Evolutionary conservation across 2,888 invertebrate species (phyloP).

Genomic region (Choreutis nemorana): DNA sequence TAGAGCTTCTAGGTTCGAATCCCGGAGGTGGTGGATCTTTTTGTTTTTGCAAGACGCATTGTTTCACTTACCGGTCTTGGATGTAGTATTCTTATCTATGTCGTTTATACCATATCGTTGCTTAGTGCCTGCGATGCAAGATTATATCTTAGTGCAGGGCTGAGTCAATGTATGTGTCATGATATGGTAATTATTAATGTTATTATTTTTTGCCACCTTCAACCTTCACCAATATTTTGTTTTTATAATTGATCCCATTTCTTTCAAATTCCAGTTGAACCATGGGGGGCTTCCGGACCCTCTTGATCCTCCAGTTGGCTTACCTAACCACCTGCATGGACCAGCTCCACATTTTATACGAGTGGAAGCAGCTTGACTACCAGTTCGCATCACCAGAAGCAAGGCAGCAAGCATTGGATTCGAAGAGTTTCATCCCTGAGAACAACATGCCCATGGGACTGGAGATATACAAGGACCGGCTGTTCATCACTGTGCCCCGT

Average conservation of each 20-base stretch:
- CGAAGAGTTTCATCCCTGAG: slow-evolving; percentile 70
- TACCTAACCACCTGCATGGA: slow-evolving; percentile 62
- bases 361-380: slow-evolving; percentile 79
- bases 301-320: slow-evolving; percentile 39
- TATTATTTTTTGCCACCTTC: too few relatives aligned
- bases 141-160: too few relatives aligned
- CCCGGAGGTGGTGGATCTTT: too few relatives aligned
- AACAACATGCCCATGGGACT: slow-evolving; percentile 79
- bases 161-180: too few relatives aligned
- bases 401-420: slow-evolving; percentile 66
- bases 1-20: too few relatives aligned
- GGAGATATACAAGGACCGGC: slow-evolving; percentile 72
- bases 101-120: too few relatives aligned
- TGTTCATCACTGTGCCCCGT: slow-evolving; percentile 78
- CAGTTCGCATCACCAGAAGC: slow-evolving; percentile 66
- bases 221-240: too few relatives aligned
- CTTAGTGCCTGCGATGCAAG: too few relatives aligned
- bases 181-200: too few relatives aligned
- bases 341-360: slow-evolving; percentile 72
- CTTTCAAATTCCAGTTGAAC: slow-evolving; percentile 23
- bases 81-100: too few relatives aligned
- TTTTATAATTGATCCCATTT: not conserved
- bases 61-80: too few relatives aligned
- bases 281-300: slow-evolving; percentile 40
- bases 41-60: too few relatives aligned